phyloP scores from a whole-genome alignment of 1,140 invertebrate genomes.

The Bombus waltoni region DNA sequence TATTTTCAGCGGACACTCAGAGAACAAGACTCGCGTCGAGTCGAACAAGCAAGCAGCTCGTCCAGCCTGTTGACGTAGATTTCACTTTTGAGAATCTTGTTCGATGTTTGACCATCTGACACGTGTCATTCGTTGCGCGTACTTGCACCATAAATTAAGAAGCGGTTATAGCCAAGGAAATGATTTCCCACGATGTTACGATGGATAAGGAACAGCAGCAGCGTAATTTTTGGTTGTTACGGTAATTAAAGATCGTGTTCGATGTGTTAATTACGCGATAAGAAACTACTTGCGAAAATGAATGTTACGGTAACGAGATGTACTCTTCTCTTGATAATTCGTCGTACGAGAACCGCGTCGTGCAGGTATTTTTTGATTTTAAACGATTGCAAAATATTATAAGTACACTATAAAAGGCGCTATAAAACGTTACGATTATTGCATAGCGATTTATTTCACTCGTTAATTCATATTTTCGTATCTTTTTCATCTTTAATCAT shows the following conservation, averaged over 20 bases:
- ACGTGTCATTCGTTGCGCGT: constrained; percentile 15
- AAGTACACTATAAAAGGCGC: too few relatives aligned
- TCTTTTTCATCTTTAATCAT: too few relatives aligned
- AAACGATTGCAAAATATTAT: too few relatives aligned
- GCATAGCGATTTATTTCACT: background rate
- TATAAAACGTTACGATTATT: background rate
- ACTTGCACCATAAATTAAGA: constrained; percentile 16
- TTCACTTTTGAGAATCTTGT: constrained; percentile 76
- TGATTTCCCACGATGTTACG: background rate
- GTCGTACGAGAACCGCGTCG: too few relatives aligned
- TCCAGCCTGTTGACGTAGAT: constrained; percentile 55
- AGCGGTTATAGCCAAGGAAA: constrained; percentile 4
- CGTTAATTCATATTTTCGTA: too few relatives aligned
- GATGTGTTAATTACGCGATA: background rate
- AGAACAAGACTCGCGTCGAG: constrained; percentile 49
- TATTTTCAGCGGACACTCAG: constrained; percentile 61
- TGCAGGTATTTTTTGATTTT: too few relatives aligned
- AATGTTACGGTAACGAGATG: background rate
- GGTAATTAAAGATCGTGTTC: background rate
- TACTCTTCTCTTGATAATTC: too few relatives aligned
- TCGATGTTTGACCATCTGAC: constrained; percentile 18
- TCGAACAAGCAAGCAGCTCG: background rate
- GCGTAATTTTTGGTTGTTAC: background rate
- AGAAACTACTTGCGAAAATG: background rate
- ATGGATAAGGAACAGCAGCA: background rate